These are phyloP conservation scores for Caenorhabditis imperialis DNA, from an alignment of 2,888 invertebrate genomes.

Conservation along the genomic window DNA sequence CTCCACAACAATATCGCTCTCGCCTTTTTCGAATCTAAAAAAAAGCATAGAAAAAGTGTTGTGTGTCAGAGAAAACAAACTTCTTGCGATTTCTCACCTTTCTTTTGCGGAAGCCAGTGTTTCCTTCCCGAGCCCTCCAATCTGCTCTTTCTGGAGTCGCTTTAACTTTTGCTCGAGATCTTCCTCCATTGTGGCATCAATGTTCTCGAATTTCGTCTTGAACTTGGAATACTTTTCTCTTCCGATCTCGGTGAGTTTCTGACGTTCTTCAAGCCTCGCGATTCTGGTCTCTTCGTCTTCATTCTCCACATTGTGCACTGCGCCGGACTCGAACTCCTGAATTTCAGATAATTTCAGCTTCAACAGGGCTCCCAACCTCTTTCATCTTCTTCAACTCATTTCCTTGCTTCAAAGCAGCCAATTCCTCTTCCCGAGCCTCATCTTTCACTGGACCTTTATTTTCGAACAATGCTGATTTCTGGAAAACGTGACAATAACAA, in stretches of 20 bases:
- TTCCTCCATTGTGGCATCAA: conserved; percentile 69
- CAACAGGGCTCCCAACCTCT: conserved; percentile 60
- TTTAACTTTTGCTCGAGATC: conserved; percentile 72
- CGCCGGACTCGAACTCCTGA: conserved; percentile 66
- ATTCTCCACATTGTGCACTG: conserved; percentile 60
- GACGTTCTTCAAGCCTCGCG: conserved; percentile 63
- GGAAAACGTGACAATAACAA: conserved; percentile 37
- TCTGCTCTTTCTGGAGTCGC: conserved; percentile 60
- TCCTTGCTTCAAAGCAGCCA: conserved; percentile 68
- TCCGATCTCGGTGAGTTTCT: conserved; percentile 65
- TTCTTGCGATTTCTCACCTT: conserved; percentile 59
- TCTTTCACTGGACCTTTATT: conserved; percentile 67
- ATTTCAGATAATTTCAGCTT: conserved; percentile 11
- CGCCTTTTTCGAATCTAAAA: conserved; percentile 70
- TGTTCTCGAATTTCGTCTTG: conserved; percentile 75
- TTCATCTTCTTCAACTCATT: conserved; percentile 72
- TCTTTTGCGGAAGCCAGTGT: conserved; percentile 69
- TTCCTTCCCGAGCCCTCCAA: conserved; percentile 69
- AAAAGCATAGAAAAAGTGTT: conserved; percentile 3
- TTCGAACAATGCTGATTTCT: conserved; percentile 75
- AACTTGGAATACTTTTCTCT: conserved; percentile 75
- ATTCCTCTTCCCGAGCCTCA: conserved; percentile 71
- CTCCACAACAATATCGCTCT: conserved; percentile 62
- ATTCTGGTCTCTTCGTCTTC: conserved; percentile 63
- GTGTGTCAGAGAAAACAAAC: no score